Base-by-base conservation (phyloP, 1,140 invertebrate genomes). In the Magallana ariakensis region DNA sequence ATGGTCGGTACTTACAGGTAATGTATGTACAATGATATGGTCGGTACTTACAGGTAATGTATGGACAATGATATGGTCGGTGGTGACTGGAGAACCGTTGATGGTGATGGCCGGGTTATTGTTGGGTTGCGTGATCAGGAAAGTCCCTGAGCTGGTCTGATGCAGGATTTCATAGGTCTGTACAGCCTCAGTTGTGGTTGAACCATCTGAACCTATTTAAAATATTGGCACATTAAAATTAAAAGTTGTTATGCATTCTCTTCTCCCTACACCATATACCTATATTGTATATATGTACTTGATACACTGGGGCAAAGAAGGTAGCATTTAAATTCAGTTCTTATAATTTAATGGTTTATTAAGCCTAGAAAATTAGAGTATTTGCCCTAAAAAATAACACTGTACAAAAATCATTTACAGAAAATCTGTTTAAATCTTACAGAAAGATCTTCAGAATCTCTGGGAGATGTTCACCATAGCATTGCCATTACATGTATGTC, bases 61-160 rank as follows among this genome's bases (percentile, higher is more conserved):
- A 33, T 94, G 93, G 0, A 94, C 93, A 84, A 94, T 94, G 80
- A 94, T 94, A 84, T 94, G 93, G 60, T 94, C 93, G 13, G 90
- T 90, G 0, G 86, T 88, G 58, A 88, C 85, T 55, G 81, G 84
- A 60, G 80, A 58, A 1, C 85, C 87, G 70, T 88, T 87, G 15
- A 91, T 83, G 19, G 90, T 88, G 53, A 92, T 87, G 53, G 91
- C 88, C 2, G 92, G 85, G 81, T 85, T 91, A 58, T 58, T 90
- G 19, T 92, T 90, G 1, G 93, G 90, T 80, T 93, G 93, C 1
- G 92, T 87, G 62, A 93, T 93, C n/a, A 94, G 87, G 80, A 92
- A 93, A 5, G 92, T 88, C 26, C 90, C 91, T 57, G 88, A 89
- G 85, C 86, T 90, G 83, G 89, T 89, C 70, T 92, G 91, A 80